phyloP scores from a whole-genome alignment of 2,113 vertebrate species.

The Solea senegalensis region DNA sequence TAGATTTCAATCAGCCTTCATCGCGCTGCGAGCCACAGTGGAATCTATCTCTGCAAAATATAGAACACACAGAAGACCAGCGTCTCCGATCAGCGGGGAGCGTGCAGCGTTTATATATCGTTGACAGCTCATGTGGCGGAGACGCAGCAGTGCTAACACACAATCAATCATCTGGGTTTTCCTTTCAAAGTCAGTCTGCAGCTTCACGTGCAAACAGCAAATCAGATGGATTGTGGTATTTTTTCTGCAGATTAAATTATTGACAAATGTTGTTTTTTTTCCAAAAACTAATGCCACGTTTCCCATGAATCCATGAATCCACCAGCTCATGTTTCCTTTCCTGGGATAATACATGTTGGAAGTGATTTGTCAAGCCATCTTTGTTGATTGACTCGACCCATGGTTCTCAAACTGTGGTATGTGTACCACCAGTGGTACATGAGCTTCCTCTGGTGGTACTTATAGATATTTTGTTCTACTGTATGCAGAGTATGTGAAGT shows the following conservation, averaged over 20 bases:
- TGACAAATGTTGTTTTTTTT: not conserved
- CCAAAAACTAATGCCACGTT: not conserved
- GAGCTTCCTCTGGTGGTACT: too few species aligned
- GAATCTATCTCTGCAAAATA: constrained; percentile 7
- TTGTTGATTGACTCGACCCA: too few species aligned
- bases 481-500: too few species aligned
- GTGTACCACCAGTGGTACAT: too few species aligned
- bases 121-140: not conserved
- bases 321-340: not conserved
- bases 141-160: not conserved
- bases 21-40: not conserved
- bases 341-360: constrained; percentile 2
- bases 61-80: constrained; percentile 6
- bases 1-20: constrained; percentile 45
- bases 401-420: too few species aligned
- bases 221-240: too few species aligned
- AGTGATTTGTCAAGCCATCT: too few species aligned
- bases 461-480: too few species aligned
- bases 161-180: not conserved
- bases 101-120: not conserved
- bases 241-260: too few species aligned
- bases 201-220: too few species aligned
- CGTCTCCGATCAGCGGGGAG: not conserved
- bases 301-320: not conserved
- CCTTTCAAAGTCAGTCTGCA: not conserved